A percentile compares a stretch with the other conserved stretches of the same genome.
Conservation (phyloP, 2,113 vertebrate genomes). For the Coregonus clupeaformis region DNA sequence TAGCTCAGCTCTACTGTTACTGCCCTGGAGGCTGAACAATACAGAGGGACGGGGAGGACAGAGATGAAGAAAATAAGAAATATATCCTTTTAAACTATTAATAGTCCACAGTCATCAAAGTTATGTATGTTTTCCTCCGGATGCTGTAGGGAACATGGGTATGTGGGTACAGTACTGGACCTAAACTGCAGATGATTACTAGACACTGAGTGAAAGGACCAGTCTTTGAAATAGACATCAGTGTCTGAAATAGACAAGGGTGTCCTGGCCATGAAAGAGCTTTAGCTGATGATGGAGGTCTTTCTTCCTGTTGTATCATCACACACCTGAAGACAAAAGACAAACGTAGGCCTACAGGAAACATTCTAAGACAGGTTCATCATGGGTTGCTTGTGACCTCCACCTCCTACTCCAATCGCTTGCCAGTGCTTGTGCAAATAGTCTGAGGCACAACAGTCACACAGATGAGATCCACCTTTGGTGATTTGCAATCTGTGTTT, state of each 20-base stretch:
- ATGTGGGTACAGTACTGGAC: background rate
- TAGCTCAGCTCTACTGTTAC: conserved; percentile 16
- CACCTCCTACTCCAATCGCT: background rate
- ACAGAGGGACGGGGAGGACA: conserved; percentile 8
- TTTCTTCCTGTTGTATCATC: background rate
- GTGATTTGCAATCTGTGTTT: background rate
- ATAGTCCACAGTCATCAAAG: conserved; percentile 12
- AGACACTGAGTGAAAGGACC: background rate
- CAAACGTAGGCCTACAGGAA: background rate
- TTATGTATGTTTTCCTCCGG: conserved; percentile 14
- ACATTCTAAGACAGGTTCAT: background rate
- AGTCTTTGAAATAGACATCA: conserved; percentile 3
- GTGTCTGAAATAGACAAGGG: no score
- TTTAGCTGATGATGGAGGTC: background rate
- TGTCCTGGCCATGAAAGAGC: background rate
- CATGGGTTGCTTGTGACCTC: background rate
- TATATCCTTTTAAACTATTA: conserved; percentile 22
- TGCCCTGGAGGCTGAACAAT: conserved; percentile 27
- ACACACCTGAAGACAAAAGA: background rate
- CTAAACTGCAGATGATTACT: background rate
- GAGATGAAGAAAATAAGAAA: conserved; percentile 17
- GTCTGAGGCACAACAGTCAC: background rate
- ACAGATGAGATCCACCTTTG: background rate
- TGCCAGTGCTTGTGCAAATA: background rate
- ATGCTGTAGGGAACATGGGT: background rate